Conservation (phyloP, 1,140 invertebrate species). For the Cherax destructor region DNA sequence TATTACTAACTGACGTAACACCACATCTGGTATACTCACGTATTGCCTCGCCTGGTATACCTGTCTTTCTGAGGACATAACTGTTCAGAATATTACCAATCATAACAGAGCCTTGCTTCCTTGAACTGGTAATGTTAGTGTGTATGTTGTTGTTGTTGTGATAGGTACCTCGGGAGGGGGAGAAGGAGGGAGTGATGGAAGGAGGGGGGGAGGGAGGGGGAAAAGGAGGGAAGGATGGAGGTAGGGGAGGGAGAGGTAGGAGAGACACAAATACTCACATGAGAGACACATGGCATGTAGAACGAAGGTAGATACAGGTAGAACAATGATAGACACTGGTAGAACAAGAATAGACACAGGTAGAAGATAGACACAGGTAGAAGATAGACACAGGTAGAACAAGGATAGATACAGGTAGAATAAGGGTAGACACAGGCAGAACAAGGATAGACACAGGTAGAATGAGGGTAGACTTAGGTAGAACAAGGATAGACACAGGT, state of each 20-base stretch:
- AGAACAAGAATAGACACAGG: background rate
- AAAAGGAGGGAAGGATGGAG: too few species aligned
- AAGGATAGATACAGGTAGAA: background rate
- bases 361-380: background rate
- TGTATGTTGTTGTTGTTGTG: background rate
- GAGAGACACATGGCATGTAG: too few species aligned
- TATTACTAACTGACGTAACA: too few species aligned
- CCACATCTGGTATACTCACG: background rate
- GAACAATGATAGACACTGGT: background rate
- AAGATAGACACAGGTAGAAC: background rate
- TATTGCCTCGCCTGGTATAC: background rate
- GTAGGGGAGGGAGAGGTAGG: background rate
- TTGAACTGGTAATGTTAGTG: too few species aligned
- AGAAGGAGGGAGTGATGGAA: background rate
- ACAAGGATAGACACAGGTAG: background rate
- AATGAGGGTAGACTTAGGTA: background rate
- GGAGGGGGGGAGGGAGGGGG: background rate
- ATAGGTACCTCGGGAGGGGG: background rate
- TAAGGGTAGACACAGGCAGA: background rate
- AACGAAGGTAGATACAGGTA: background rate
- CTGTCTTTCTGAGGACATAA: background rate
- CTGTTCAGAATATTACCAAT: too few species aligned
- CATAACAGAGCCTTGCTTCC: too few species aligned
- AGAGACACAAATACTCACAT: background rate
- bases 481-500: background rate